Conservation (phyloP, 2,888 invertebrate species). For the Therioaphis trifolii region DNA sequence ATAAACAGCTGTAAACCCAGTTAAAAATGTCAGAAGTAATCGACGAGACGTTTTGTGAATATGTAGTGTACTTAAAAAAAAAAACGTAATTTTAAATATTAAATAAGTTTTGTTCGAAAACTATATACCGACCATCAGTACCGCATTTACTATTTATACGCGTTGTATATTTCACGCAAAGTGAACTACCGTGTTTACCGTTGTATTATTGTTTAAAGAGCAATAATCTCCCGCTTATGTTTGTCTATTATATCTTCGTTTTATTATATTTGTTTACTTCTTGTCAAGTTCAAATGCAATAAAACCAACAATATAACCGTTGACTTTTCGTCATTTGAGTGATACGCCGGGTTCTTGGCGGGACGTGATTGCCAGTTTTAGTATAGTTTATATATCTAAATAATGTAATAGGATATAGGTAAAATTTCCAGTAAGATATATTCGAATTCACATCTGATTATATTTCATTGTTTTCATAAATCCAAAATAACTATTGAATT, state of each 20-base stretch:
- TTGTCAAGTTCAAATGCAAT: too few species aligned
- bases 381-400: too few species aligned
- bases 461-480: too few species aligned
- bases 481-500: too few species aligned
- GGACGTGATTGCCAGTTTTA: too few species aligned
- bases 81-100: conserved; percentile 3
- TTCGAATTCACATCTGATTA: too few species aligned
- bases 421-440: too few species aligned
- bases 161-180: background rate
- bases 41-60: background rate
- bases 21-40: conserved; percentile 5
- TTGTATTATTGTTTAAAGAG: conserved; percentile 15
- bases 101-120: conserved; percentile 23
- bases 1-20: background rate
- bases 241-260: background rate
- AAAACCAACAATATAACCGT: too few species aligned
- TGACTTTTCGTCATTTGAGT: too few species aligned
- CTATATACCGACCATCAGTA: background rate
- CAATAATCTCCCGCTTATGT: conserved; percentile 11
- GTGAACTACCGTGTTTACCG: background rate
- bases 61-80: background rate
- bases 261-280: too few species aligned
- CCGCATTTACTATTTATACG: background rate
- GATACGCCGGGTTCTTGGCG: too few species aligned
- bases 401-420: too few species aligned